Evolutionary conservation across 2,797 vertebrate species (phyloP), one percentile per base, ranked within the genome.

Genomic region (Myiothlypis coronata): DNA sequence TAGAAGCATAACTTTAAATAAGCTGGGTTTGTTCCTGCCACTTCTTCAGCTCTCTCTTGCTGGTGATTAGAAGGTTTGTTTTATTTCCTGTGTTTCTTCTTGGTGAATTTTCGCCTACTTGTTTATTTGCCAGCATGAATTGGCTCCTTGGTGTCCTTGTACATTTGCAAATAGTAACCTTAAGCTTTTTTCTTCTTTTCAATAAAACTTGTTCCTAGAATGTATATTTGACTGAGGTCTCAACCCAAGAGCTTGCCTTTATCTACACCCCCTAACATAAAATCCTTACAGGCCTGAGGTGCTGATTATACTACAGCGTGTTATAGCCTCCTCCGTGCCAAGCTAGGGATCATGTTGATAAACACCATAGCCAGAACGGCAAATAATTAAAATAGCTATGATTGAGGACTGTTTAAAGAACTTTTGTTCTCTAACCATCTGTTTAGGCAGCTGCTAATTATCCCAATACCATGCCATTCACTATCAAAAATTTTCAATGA

Each of bases 371-470:
- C 19, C 49, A 82, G 32, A 95, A 83, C 20, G 9, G 24, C 52
- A 34, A 83, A 74, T 70, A 77, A 91, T 79, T 67, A 6, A 70
- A 27, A 69, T 84, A 79, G 23, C 60, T 87, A 27, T 80, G 55
- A 67, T 39, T 63, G 14, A 89, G 12, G 18, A 18, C 13, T 83
- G 8, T 76, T 81, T 61, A 87, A 89, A 76, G 77, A 82, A 61
- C 44, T 56, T 32, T 44, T 92, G 70, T 70, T 92, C 59, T 74
- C 80, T 57, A 76, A 43, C 35, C 55, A 67, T 79, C 70, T 82
- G 55, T 90, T 90, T 82, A 84, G 87, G 47, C 77, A 87, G 63
- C 39, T 89, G 70, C 61, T 92, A 67, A 77, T 90, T 89, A 84
- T 32, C 55, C 30, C 32, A 87, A 22, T 53, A 39, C 44, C 26